Base-by-base conservation (phyloP, 2,113 vertebrate genomes). In the Buteo buteo region DNA sequence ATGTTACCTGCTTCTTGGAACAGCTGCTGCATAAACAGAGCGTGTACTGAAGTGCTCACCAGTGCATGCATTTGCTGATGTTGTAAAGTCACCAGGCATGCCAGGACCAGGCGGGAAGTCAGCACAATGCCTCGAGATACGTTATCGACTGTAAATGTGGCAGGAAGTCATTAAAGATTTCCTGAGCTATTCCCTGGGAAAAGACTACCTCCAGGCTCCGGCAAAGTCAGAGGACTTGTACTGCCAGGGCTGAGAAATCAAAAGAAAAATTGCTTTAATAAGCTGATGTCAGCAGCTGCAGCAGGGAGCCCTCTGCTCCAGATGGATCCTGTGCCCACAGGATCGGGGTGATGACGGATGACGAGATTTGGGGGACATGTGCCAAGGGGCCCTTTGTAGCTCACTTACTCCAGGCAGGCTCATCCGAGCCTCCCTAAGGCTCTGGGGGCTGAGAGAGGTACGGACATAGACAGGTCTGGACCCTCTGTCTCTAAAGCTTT, bases 111-210 rank as follows among this genome's bases (percentile, higher is more conserved):
- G 55, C 2, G 8, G 94, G 84, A 96, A 96, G 91, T 74, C 94
- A 93, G 91, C 69, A 95, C 86, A 94, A 93, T 91, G 49, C 61
- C 40, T 86, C 0, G 0, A 94, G 83, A 89, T 94, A 93, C 0
- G 1, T 82, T 97, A 96, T 84, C 70, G 0, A 36, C 72, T 84
- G 69, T 80, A 81, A 91, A 96, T 89, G 88, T 80, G 83, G 81
- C 77, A 93, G 95, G 94, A 96, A 95, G 81, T 91, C 86, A 94
- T 96, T 95, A 94, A 95, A 89, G 78, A 94, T 49, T 95, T 96
- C 93, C 89, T 91, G 88, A 93, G 52, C 69, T 69, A 2, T 86
- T 91, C 86, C 70, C 83, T 94, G 70, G 81, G 93, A 94, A 95
- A 94, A 95, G 13, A 36, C 19, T 71, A 71, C 12, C 31, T 92